These are phyloP conservation scores for Megaceryle maxima DNA, from an alignment of 2,113 vertebrate genomes.

Conservation along the genomic window DNA sequence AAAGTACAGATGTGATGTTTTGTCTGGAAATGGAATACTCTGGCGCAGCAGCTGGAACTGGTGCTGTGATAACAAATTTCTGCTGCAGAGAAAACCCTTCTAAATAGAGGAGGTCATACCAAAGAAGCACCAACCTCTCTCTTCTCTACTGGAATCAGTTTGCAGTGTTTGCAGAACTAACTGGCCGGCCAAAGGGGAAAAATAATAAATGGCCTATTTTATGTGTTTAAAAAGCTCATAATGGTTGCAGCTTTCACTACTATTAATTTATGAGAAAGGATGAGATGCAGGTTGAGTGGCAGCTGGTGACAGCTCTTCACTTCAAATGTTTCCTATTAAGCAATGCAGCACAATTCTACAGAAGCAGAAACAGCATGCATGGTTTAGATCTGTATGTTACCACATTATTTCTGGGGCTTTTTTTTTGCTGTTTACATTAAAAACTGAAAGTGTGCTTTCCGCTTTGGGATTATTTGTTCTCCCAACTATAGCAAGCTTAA, in stretches of 20 bases:
- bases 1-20: neutral
- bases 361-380: neutral
- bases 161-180: neutral
- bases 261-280: neutral
- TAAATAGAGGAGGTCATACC: neutral
- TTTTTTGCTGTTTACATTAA: neutral
- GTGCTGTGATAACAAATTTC: neutral
- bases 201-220: neutral
- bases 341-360: neutral
- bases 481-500: slow-evolving; percentile 37
- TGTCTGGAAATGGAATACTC: neutral
- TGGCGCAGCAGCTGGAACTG: neutral
- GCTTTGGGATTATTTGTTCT: slow-evolving; percentile 47
- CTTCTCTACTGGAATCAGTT: neutral
- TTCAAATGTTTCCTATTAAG: neutral
- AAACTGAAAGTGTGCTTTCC: neutral
- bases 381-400: neutral
- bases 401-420: neutral
- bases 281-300: neutral
- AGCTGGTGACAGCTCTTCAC: neutral
- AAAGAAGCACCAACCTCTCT: neutral
- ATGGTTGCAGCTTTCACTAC: neutral
- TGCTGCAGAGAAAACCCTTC: neutral
- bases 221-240: neutral
- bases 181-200: neutral